Evolutionary conservation across 2,888 invertebrate species (phyloP).

Genomic region (Nymphalis polychloros): DNA sequence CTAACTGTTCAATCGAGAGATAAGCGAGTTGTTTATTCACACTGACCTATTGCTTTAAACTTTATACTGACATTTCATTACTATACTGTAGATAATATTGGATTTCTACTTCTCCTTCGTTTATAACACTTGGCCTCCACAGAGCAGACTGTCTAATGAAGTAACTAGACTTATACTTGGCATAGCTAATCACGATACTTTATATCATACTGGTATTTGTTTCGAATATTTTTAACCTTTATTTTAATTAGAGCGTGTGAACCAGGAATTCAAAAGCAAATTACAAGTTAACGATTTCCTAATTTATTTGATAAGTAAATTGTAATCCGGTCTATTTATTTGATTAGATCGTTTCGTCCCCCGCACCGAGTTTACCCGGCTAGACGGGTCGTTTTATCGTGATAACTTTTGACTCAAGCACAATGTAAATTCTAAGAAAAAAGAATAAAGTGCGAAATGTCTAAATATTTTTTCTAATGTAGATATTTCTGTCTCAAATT

Average conservation of each 20-base stretch:
- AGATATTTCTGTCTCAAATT: no score
- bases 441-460: no score
- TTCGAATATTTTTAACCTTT: not conserved
- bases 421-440: no score
- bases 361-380: not conserved
- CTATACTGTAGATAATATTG: slow-evolving; percentile 15
- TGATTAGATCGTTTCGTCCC: not conserved
- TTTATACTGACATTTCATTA: slow-evolving; percentile 29
- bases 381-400: not conserved
- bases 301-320: slow-evolving; percentile 3
- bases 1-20: slow-evolving; percentile 19
- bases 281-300: slow-evolving; percentile 7
- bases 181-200: slow-evolving; percentile 14
- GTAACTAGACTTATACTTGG: slow-evolving; percentile 14
- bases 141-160: slow-evolving; percentile 17
- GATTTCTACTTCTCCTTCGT: slow-evolving; percentile 21
- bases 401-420: not conserved
- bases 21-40: slow-evolving; percentile 31
- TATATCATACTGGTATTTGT: not conserved
- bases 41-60: slow-evolving; percentile 38
- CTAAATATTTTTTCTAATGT: no score
- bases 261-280: not conserved
- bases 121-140: slow-evolving; percentile 19
- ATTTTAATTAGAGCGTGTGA: slow-evolving; percentile 6
- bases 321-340: not conserved